Conservation (phyloP, 92 coral and sea anemone species). For the Metridium senile region DNA sequence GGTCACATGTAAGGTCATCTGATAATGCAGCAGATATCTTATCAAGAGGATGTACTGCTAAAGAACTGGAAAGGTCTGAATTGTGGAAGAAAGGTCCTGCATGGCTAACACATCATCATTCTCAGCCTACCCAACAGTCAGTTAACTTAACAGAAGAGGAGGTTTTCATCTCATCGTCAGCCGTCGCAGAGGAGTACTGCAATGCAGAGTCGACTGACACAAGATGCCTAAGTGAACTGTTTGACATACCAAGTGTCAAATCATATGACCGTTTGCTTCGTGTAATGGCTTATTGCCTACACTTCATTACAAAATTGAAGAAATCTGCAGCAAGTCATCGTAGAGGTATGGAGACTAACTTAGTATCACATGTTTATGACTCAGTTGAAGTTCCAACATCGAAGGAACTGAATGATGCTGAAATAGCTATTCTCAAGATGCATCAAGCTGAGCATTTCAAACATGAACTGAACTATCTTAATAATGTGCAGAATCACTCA, state of each 20-base stretch:
- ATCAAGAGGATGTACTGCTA: constrained; percentile 38
- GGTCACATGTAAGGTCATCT: constrained; percentile 47
- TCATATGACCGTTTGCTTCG: constrained; percentile 26
- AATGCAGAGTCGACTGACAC: constrained; percentile 5
- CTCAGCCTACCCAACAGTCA: background rate
- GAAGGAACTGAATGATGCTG: constrained; percentile 20
- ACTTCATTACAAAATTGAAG: constrained; percentile 34
- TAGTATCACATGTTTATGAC: constrained; percentile 1
- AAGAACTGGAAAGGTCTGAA: constrained; percentile 26
- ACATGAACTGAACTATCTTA: constrained; percentile 29
- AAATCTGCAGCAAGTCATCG: constrained; percentile 9
- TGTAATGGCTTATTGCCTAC: constrained; percentile 28
- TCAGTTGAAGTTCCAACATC: constrained; percentile 40
- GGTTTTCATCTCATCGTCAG: constrained; percentile 29
- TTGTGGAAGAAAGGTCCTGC: constrained; percentile 24
- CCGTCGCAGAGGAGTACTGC: constrained; percentile 11
- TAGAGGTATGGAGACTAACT: background rate
- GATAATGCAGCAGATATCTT: constrained; percentile 43
- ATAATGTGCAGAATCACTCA: constrained; percentile 13
- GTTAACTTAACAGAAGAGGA: background rate
- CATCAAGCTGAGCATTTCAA: constrained; percentile 31
- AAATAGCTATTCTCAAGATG: constrained; percentile 20
- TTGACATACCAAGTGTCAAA: constrained; percentile 16
- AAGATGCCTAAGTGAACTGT: constrained; percentile 17
- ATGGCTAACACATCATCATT: constrained; percentile 22